These are phyloP conservation scores for Natrix natrix DNA, from an alignment of 2,797 vertebrate species.

Conservation along the genomic window DNA sequence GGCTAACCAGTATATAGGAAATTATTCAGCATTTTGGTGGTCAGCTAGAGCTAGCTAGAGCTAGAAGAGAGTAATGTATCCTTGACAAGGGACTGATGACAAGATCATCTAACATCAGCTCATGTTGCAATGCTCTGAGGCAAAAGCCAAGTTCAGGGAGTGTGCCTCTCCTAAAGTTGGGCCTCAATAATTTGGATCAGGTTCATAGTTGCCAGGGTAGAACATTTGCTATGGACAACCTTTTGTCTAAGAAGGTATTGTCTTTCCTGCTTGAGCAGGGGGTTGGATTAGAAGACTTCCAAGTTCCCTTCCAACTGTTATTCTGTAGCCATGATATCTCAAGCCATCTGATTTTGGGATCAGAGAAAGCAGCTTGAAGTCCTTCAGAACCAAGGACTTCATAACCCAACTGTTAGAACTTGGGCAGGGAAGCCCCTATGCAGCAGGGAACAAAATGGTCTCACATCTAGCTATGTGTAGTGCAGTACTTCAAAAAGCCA, in stretches of 20 bases:
- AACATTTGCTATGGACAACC: not conserved
- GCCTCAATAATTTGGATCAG: not conserved
- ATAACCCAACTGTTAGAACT: not conserved
- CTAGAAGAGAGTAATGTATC: not conserved
- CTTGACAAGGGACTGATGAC: not conserved
- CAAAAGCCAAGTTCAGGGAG: not conserved
- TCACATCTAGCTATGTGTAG: not conserved
- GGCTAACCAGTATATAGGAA: not conserved
- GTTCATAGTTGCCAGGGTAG: not conserved
- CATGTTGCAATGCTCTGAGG: not conserved
- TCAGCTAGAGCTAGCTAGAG: not conserved
- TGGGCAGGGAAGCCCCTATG: not conserved
- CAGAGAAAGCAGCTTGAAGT: not conserved
- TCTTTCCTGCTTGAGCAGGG: not conserved
- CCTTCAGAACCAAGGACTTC: not conserved
- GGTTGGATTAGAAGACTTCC: not conserved
- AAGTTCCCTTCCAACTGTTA: not conserved
- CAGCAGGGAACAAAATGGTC: not conserved
- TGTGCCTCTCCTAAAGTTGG: not conserved
- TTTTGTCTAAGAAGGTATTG: not conserved
- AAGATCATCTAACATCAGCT: not conserved
- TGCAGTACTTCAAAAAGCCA: not conserved
- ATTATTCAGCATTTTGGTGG: not conserved
- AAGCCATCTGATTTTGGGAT: not conserved
- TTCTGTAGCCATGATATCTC: not conserved